Evolutionary conservation across 1,140 invertebrate genomes (phyloP), one percentile per base, ranked within the genome.

Genomic region (Bacillus rossius): DNA sequence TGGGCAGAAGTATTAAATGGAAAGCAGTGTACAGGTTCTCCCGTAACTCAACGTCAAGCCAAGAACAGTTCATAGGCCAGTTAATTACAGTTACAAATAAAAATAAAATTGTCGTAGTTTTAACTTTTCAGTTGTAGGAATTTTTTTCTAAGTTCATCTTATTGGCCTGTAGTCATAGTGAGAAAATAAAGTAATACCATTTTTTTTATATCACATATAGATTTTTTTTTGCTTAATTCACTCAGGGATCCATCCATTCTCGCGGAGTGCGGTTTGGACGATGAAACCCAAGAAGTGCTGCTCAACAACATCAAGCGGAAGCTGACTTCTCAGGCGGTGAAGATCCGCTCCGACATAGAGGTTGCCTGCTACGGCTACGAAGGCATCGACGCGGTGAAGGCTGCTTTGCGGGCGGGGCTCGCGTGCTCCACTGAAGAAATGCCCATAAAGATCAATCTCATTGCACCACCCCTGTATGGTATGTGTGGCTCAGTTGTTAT

Each of bases 291-390:
- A 74, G 88, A 93, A 70, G 89, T 96, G 14, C 81, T 99, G 13
- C 71, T 99, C 47, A 89, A 87, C 61, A 98, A 99, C 71, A 99
- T 99, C 61, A 93, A 92, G 71, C 82, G 95, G 49, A 96, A 98
- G 75, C 77, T 99, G 13, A 99, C 96, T 34, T 97, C 96, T 17
- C 96, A 99, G 76, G 93, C 96, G 17, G 94, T 99, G 0, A 99
- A 99, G 82, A 97, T 98, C 57, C 81, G 96, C 68, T 91, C 96
- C 22, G 96, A 99, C 72, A 93, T 99, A 68, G 96, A 99, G 78
- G 96, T 97, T 65, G 94, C 95, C 0, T 99, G 96, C 77, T 99
- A 97, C 70, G 95, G 92, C 3, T 98, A 98, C 71, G 96, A 99
- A 75, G 98, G 98, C 25, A 98, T 99, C 67, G 96, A 99, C 81